Evolutionary conservation across 2,113 vertebrate genomes (phyloP).

Genomic region (human (Homo sapiens)): GRCh38 chr16:9114001-9114500

Average conservation of each 20-base stretch:
- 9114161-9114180: not conserved
- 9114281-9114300: not conserved
- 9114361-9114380: not conserved
- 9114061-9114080: not conserved
- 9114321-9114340: not conserved
- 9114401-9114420: not conserved
- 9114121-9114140: not conserved
- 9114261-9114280: not conserved
- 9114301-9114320: not conserved
- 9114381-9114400: not conserved
- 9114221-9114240: not conserved
- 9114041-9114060: not conserved
- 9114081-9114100: not conserved
- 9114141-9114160: not conserved
- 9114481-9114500: too few species aligned
- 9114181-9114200: not conserved
- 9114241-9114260: not conserved
- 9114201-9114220: not conserved
- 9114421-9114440: not conserved
- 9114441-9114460: not conserved
- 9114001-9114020: not conserved
- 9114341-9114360: not conserved
- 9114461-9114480: not conserved
- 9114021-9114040: not conserved
- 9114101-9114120: not conserved